Conservation (phyloP, 2,888 invertebrate species). For the Nebria brevicollis region DNA sequence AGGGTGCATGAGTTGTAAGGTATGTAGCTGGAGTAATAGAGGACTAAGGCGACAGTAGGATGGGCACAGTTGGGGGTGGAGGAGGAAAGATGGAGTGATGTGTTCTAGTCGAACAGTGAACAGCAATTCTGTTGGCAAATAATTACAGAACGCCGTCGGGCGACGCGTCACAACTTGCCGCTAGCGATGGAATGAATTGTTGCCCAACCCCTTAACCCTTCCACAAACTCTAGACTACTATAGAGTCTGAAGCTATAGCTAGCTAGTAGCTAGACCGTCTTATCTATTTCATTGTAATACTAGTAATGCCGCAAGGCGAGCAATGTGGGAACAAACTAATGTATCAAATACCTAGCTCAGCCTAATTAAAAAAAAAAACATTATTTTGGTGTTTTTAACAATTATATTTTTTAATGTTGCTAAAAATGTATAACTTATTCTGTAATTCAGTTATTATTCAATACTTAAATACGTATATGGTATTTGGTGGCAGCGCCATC, state of each 20-base stretch:
- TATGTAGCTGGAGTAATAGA: conserved; percentile 5
- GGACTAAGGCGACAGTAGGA: neutral
- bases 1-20: neutral
- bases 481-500: too few relatives aligned
- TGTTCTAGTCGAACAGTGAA: conserved; percentile 9
- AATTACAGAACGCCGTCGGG: conserved; percentile 14
- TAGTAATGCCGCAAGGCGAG: neutral
- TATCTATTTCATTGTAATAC: conserved; percentile 1
- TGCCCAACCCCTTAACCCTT: neutral
- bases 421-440: too few relatives aligned
- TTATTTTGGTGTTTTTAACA: too few relatives aligned
- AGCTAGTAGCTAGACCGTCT: neutral
- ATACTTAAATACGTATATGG: too few relatives aligned
- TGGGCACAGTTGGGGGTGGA: neutral
- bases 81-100: conserved; percentile 3
- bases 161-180: conserved; percentile 2
- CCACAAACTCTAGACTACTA: neutral
- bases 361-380: neutral
- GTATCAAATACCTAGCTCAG: neutral
- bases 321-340: neutral
- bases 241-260: neutral
- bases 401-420: too few relatives aligned
- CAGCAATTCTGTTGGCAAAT: conserved; percentile 17
- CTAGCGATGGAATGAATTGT: neutral
- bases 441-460: too few relatives aligned